phyloP scores from a whole-genome alignment of 2,113 vertebrate genomes.

The Ammodytes dubius region DNA sequence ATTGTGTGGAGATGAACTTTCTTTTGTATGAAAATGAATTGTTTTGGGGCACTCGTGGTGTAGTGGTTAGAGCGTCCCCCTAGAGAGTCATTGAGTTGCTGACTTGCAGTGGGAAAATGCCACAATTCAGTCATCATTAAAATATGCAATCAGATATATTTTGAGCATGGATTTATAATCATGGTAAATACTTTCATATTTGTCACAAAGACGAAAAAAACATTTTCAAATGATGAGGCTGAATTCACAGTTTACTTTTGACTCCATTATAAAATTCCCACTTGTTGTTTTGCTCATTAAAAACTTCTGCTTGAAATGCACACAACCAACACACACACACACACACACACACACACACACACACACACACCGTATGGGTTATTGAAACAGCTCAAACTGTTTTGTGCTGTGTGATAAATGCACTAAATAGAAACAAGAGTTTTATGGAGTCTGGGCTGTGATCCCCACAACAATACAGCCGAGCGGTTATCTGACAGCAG shows the following conservation, averaged over 20 bases:
- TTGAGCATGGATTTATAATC: background rate
- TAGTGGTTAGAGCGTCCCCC: too few species aligned
- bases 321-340: background rate
- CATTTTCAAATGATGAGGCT: too few species aligned
- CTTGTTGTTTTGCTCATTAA: background rate
- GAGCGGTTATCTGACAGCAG: slow-evolving; percentile 9
- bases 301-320: background rate
- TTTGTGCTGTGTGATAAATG: slow-evolving; percentile 6
- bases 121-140: background rate
- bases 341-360: background rate
- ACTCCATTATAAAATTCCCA: background rate
- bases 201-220: background rate
- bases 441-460: slow-evolving; percentile 33
- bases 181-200: background rate
- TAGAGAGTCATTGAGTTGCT: slow-evolving; percentile 9
- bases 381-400: background rate
- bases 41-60: background rate
- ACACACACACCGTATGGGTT: background rate
- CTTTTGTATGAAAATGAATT: slow-evolving; percentile 8
- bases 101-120: background rate
- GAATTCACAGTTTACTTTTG: too few species aligned
- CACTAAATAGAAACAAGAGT: slow-evolving; percentile 12
- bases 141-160: background rate
- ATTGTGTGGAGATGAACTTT: background rate
- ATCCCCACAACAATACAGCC: slow-evolving; percentile 28